phyloP scores from a whole-genome alignment of 1,140 invertebrate genomes.

The Andrena cerasifolii region DNA sequence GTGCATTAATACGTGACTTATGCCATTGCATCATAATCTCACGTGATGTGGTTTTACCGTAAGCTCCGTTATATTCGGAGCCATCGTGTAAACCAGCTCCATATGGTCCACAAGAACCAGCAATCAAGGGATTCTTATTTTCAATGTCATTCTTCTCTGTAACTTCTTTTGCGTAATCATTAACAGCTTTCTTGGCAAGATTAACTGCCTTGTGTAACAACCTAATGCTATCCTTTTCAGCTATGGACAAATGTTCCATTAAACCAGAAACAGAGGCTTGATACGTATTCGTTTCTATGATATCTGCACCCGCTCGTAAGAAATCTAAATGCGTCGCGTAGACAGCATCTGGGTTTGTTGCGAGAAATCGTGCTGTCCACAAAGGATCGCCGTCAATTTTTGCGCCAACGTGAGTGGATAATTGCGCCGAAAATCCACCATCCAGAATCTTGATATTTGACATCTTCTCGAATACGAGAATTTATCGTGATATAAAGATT shows the following conservation, averaged over 20 bases:
- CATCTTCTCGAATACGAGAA: not conserved
- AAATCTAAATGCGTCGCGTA: slow-evolving; percentile 90
- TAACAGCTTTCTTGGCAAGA: slow-evolving; percentile 85
- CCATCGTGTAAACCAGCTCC: slow-evolving; percentile 93
- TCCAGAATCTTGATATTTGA: slow-evolving; percentile 85
- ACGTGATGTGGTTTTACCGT: slow-evolving; percentile 86
- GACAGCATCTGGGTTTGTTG: slow-evolving; percentile 87
- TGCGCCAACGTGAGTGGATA: slow-evolving; percentile 87
- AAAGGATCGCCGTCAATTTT: slow-evolving; percentile 89
- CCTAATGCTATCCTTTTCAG: slow-evolving; percentile 84
- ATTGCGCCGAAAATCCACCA: slow-evolving; percentile 90
- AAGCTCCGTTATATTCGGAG: slow-evolving; percentile 94
- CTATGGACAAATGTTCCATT: slow-evolving; percentile 86
- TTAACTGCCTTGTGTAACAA: slow-evolving; percentile 88
- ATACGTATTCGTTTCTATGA: slow-evolving; percentile 94
- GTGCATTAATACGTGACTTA: slow-evolving; percentile 87
- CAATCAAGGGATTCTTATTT: slow-evolving; percentile 83
- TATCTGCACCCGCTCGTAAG: slow-evolving; percentile 90
- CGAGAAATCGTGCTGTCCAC: slow-evolving; percentile 91
- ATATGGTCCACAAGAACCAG: slow-evolving; percentile 95
- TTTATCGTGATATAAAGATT: not conserved
- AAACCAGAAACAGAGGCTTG: slow-evolving; percentile 93
- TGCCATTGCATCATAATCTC: slow-evolving; percentile 91
- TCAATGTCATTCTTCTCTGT: slow-evolving; percentile 37
- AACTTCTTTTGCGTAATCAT: slow-evolving; percentile 82